Evolutionary conservation across 2,113 vertebrate species (phyloP), one percentile per base, ranked within the genome.

Genomic region (Colaptes auratus): DNA sequence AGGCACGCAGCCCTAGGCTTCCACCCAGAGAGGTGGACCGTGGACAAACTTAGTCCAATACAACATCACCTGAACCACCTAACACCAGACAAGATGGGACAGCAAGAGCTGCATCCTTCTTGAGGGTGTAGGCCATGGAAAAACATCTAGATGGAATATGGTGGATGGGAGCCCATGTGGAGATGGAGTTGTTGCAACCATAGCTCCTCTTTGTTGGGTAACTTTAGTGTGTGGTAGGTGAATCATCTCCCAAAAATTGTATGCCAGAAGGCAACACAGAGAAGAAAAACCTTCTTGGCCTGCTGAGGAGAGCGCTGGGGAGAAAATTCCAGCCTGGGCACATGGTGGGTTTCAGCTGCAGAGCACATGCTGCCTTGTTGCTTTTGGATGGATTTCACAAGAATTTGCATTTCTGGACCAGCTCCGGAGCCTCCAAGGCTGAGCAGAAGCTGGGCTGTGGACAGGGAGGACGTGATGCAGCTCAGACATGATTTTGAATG

Each of bases 181-280:
- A 56, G 74, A 65, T 39, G 75, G 56, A 85, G 82, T 30, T 76
- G 56, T 28, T 83, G 61, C 0, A 13, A 52, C 70, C 4, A 2
- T 35, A 78, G 71, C 83, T 94, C 73, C 66, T 84, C 36, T 82
- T 83, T 69, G 50, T 79, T 92, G 87, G 81, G 88, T 88, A 93
- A 90, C 80, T 93, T 69, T 1, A 66, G 71, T 20, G 86, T 91
- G 95, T 50, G 96, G 95, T 95, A 93, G 89, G 89, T 96, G 95
- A 95, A 95, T 97, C 96, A 97, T 91, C 91, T 74, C 58, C 52
- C 79, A 96, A 88, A 95, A 91, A 95, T 91, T 81, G 85, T 79
- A 31, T 90, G 82, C 93, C 93, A 95, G 93, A 91, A 89, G 90
- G 88, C 65, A 1, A 88, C 1, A 2, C 0, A 1, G 88, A 88